These are phyloP conservation scores for Muraenolepis orangiensis DNA, from an alignment of 2,797 vertebrate genomes.

Conservation along the genomic window DNA sequence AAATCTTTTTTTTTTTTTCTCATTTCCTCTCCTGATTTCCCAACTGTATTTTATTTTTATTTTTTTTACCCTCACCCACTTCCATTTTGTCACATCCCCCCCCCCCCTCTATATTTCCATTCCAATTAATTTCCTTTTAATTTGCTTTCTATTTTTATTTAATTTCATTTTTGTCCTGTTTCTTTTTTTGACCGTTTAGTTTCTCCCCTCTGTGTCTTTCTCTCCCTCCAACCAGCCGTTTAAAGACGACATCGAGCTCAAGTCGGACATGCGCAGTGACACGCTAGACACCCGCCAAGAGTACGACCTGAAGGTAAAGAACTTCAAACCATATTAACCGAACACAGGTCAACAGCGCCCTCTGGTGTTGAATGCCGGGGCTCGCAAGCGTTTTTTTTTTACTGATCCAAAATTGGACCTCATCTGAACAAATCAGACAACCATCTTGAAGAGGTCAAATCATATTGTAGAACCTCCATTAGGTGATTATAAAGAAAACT, in stretches of 20 bases:
- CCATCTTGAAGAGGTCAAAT: too few species aligned
- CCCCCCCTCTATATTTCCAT: conserved; percentile 40
- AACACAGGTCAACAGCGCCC: neutral
- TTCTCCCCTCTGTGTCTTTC: conserved; percentile 81
- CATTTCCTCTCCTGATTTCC: conserved; percentile 25
- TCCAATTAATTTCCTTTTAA: neutral
- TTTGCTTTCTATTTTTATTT: conserved; percentile 54
- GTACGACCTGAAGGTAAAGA: conserved; percentile 91
- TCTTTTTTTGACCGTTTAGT: conserved; percentile 76
- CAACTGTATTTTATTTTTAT: conserved; percentile 42
- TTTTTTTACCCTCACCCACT: conserved; percentile 57
- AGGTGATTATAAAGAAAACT: too few species aligned
- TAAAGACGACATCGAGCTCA: conserved; percentile 94
- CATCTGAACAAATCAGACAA: too few species aligned
- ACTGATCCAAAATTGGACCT: too few species aligned
- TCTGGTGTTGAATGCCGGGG: too few species aligned
- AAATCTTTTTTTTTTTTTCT: neutral
- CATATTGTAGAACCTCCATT: too few species aligned
- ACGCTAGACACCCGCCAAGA: conserved; percentile 89
- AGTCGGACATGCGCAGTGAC: conserved; percentile 92
- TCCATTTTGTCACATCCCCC: conserved; percentile 49
- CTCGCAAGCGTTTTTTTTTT: too few species aligned
- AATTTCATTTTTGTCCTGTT: conserved; percentile 52
- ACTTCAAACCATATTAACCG: conserved; percentile 52
- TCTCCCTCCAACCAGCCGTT: conserved; percentile 83